Evolutionary conservation across 2,113 vertebrate genomes (phyloP).

Genomic region (Ceuthmochares aereus): DNA sequence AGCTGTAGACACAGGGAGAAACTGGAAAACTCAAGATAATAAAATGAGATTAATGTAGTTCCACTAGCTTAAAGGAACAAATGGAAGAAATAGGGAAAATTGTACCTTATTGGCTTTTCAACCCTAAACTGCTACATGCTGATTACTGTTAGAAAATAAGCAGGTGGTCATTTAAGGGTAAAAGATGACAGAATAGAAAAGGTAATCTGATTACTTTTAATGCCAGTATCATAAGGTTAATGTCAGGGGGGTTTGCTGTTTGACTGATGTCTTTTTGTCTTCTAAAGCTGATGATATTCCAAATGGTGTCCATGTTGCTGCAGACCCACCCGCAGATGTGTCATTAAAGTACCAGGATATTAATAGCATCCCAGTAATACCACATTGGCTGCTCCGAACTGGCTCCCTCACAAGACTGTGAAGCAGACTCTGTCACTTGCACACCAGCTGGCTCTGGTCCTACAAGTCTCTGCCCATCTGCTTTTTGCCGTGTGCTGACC

Average conservation of each 20-base stretch:
- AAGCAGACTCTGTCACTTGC: neutral
- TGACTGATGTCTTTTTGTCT: neutral
- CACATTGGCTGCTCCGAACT: neutral
- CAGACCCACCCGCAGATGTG: neutral
- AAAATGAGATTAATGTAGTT: neutral
- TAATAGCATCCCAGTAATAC: neutral
- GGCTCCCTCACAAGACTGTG: neutral
- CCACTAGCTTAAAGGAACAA: neutral
- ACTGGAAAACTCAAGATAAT: neutral
- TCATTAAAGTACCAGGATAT: neutral
- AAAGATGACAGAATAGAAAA: neutral
- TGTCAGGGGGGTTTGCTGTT: neutral
- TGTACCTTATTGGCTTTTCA: neutral
- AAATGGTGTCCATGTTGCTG: neutral
- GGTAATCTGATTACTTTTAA: conserved; percentile 17
- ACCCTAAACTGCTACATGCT: neutral
- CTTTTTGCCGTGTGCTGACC: conserved; percentile 21
- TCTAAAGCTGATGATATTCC: neutral
- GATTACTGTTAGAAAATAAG: neutral
- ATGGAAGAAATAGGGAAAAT: neutral
- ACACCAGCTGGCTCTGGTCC: conserved; percentile 16
- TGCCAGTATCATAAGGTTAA: conserved; percentile 14
- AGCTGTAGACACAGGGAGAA: neutral
- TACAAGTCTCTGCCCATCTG: conserved; percentile 37
- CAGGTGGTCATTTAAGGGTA: conserved; percentile 30